Base-by-base conservation (phyloP, 2,888 invertebrate genomes). In the Dysmachus trigonus region DNA sequence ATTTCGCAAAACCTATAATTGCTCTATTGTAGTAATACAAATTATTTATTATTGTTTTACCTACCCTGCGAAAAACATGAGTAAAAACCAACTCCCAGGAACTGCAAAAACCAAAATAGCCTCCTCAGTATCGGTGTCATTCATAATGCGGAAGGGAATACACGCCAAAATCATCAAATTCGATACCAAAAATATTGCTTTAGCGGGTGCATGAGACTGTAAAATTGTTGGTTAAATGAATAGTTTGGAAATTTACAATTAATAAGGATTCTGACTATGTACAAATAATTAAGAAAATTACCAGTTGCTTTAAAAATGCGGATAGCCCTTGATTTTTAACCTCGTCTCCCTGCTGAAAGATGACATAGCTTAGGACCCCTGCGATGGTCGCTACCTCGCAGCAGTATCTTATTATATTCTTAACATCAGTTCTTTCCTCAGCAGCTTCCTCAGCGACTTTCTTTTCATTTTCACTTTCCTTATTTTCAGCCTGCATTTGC, bases 31-130 rank as follows among this genome's bases (percentile, higher is more conserved):
- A n/a, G n/a, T n/a, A n/a, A n/a, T n/a, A n/a, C n/a, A n/a, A n/a
- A n/a, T n/a, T n/a, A n/a, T n/a, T n/a, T n/a, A n/a, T n/a, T n/a
- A n/a, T n/a, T n/a, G n/a, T n/a, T n/a, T n/a, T n/a, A 88, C 91
- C 93, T 93, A 99, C 99, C 99, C 98, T 62, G 99, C 99, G 93
- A 99, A 99, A 92, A 99, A 99, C 96, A 99, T 98, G 30, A 99
- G 94, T 72, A 98, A 95, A 91, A 99, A 98, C 99, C 99, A 99
- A 47, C 97, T 97, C 4, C 98, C 97, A 0, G 99, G 99, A 30
- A 99, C 95, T 0, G 99, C 96, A 89, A 99, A 96, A 53, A 98
- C 95, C 33, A 99, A 93, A 81, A 99, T 95, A 0, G 97, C 96
- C 91, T 99, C 99, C 92, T 99, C 99, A 0, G 96, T 94, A 89